Percentiles rank a stretch among this genome's conserved stretches.
Evolutionary conservation across 2,888 invertebrate genomes (phyloP).

Genomic region (Neuroscelio doddi): DNA sequence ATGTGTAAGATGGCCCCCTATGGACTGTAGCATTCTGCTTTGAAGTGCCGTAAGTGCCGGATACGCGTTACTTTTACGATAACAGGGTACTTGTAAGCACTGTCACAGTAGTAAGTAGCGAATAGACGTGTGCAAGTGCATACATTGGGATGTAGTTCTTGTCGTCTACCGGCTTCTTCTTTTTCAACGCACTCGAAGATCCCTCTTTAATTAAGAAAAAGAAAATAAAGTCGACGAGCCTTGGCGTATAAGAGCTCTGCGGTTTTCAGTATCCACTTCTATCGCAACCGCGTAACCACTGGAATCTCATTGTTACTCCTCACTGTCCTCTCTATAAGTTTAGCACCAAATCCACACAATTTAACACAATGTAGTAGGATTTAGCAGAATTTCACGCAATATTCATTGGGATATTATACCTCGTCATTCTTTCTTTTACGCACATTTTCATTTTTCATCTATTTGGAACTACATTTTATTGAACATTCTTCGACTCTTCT

Average conservation of each 20-base stretch:
- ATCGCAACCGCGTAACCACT: constrained; percentile 47
- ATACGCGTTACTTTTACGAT: constrained; percentile 47
- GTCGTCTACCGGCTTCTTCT: constrained; percentile 22
- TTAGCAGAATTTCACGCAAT: too few relatives aligned
- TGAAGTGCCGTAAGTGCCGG: constrained; percentile 48
- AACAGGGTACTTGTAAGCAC: constrained; percentile 41
- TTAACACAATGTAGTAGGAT: too few relatives aligned
- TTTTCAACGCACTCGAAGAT: constrained; percentile 35
- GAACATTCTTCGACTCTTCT: too few relatives aligned
- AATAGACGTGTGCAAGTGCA: constrained; percentile 36
- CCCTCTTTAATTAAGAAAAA: constrained; percentile 57
- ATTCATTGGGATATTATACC: too few relatives aligned
- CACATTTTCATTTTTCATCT: too few relatives aligned
- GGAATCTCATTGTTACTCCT: constrained; percentile 56
- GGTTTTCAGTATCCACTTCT: constrained; percentile 52
- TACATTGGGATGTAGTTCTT: constrained; percentile 5
- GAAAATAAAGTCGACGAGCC: constrained; percentile 52
- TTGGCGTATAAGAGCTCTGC: constrained; percentile 37
- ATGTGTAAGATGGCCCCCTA: constrained; percentile 28
- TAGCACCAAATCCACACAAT: neutral
- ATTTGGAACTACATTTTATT: too few relatives aligned
- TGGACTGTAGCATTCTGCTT: constrained; percentile 37
- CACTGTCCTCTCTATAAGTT: neutral
- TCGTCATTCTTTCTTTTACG: too few relatives aligned
- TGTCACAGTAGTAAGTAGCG: constrained; percentile 17